Evolutionary conservation across 2,888 invertebrate genomes (phyloP).

Genomic region (Nomada fabriciana): DNA sequence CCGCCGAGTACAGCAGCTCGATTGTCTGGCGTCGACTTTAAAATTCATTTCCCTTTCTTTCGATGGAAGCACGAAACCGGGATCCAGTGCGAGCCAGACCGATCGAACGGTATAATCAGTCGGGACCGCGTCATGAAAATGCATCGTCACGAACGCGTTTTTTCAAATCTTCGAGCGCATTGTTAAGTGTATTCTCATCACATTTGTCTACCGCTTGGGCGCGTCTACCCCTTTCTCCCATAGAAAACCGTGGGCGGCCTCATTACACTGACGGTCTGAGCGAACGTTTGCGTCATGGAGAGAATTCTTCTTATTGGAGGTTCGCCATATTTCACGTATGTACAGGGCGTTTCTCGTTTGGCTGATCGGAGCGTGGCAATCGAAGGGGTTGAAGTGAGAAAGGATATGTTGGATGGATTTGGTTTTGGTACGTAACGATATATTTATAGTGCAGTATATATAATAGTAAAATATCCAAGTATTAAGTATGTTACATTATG

Average conservation of each 20-base stretch:
- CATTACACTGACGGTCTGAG: slow-evolving; percentile 41
- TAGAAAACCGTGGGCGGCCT: slow-evolving; percentile 37
- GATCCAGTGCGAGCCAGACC: not conserved
- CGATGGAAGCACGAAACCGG: not conserved
- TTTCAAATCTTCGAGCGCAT: slow-evolving; percentile 28
- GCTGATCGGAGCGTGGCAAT: not conserved
- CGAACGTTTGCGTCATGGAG: slow-evolving; percentile 44
- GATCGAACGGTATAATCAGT: slow-evolving; percentile 24
- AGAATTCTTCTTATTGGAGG: slow-evolving; percentile 40
- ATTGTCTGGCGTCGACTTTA: not conserved
- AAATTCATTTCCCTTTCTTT: slow-evolving; percentile 12
- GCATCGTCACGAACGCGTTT: slow-evolving; percentile 22
- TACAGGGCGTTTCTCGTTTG: slow-evolving; percentile 7
- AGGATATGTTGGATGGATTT: too few relatives aligned
- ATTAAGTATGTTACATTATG: too few relatives aligned
- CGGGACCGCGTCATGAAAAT: slow-evolving; percentile 22
- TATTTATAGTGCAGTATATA: not conserved
- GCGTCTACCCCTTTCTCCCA: slow-evolving; percentile 17
- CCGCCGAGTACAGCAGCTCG: too few relatives aligned
- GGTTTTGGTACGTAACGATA: not conserved
- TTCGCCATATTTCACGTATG: not conserved
- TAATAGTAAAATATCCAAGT: too few relatives aligned
- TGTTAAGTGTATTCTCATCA: slow-evolving; percentile 21
- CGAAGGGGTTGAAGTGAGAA: not conserved
- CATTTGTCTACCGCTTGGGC: slow-evolving; percentile 22